phyloP scores from a whole-genome alignment of 64 coral and sea anemone species.

The Dendronephthya gigantea region DNA sequence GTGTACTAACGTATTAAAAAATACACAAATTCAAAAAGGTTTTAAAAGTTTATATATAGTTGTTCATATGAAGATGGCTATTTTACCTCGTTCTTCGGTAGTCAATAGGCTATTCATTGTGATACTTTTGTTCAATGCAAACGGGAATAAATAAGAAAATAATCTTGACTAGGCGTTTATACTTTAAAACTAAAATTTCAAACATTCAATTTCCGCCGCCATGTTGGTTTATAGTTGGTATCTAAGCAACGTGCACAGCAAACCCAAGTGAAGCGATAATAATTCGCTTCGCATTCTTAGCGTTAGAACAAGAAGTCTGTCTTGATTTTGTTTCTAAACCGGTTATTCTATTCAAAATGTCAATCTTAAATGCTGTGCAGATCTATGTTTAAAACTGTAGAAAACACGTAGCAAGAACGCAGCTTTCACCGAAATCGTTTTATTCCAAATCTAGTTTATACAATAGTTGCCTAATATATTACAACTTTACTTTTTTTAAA shows the following conservation, averaged over 20 bases:
- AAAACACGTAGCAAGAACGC: not conserved
- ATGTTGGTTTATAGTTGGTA: not conserved
- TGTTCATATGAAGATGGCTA: not conserved
- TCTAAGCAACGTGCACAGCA: not conserved
- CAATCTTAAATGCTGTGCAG: too few relatives aligned
- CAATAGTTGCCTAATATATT: conserved; percentile 1
- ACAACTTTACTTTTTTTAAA: not conserved
- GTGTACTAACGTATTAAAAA: not conserved
- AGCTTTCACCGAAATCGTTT: not conserved
- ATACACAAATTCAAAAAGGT: not conserved
- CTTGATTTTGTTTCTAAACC: not conserved
- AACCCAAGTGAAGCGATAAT: not conserved
- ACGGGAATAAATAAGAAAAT: not conserved
- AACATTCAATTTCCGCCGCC: not conserved
- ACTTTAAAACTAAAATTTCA: not conserved
- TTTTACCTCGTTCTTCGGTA: not conserved
- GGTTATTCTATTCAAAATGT: too few relatives aligned
- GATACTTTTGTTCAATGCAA: not conserved
- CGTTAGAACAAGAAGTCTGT: too few relatives aligned
- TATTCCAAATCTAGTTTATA: not conserved
- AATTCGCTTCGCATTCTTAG: too few relatives aligned
- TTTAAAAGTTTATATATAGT: too few relatives aligned
- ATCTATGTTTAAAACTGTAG: not conserved
- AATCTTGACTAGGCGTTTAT: not conserved
- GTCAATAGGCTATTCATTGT: not conserved